A percentile compares a stretch with the other conserved stretches of the same genome.
Conservation (phyloP, 2,888 invertebrate genomes). For the Nowickia ferox region DNA sequence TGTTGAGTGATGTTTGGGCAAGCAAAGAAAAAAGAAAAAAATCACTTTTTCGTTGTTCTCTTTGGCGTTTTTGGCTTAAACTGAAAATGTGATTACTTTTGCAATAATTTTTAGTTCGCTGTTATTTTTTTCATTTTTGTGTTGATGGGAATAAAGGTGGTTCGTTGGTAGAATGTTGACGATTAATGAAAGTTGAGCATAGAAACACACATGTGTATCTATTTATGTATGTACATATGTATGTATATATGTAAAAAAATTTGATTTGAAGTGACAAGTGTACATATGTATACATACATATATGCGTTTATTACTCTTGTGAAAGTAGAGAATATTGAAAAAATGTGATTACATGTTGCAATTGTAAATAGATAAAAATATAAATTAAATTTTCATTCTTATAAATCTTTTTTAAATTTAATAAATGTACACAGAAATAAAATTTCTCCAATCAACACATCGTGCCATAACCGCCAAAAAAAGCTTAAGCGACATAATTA, state of each 20-base stretch:
- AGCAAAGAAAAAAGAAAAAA: slow-evolving; percentile 68
- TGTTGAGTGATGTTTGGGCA: slow-evolving; percentile 46
- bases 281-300: too few species aligned
- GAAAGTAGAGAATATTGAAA: slow-evolving; percentile 1
- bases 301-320: neutral
- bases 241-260: slow-evolving; percentile 55
- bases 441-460: too few species aligned
- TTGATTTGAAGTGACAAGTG: slow-evolving; percentile 65
- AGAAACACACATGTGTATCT: too few species aligned
- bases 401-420: too few species aligned
- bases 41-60: slow-evolving; percentile 71
- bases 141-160: neutral
- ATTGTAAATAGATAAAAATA: neutral
- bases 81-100: slow-evolving; percentile 76
- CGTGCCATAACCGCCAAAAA: too few species aligned
- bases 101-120: slow-evolving; percentile 69
- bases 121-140: slow-evolving; percentile 28
- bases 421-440: too few species aligned
- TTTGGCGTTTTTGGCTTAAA: slow-evolving; percentile 72
- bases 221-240: neutral
- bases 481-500: too few species aligned
- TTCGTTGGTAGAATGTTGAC: slow-evolving; percentile 51
- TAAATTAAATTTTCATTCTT: neutral
- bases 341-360: neutral
- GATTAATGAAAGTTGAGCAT: slow-evolving; percentile 57